A percentile compares a stretch with the other conserved stretches of the same genome.
Evolutionary conservation across 1,140 invertebrate genomes (phyloP).

Genomic region (Drosophila kohkoa): DNA sequence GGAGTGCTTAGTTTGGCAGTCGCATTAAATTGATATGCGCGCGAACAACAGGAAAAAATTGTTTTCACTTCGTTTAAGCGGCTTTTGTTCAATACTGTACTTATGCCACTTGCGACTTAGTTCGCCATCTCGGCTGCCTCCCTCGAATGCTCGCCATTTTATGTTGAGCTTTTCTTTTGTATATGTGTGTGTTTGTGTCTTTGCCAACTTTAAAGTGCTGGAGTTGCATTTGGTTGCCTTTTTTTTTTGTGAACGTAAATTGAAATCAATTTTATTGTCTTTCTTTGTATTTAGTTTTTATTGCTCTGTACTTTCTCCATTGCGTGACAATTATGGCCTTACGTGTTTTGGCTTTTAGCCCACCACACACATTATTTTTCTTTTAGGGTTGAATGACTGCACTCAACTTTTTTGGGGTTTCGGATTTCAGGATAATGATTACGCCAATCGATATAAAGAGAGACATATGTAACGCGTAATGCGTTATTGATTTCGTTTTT

Average conservation of each 20-base stretch:
- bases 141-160: constrained; percentile 24
- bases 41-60: constrained; percentile 26
- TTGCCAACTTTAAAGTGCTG: constrained; percentile 46
- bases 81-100: constrained; percentile 42
- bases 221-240: constrained; percentile 31
- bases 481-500: background rate
- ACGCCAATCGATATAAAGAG: constrained; percentile 8
- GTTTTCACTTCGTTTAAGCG: constrained; percentile 50
- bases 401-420: background rate
- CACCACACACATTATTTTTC: background rate
- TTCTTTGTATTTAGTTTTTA: constrained; percentile 7
- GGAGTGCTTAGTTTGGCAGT: background rate
- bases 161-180: background rate
- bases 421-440: background rate
- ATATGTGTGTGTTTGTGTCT: too few relatives aligned
- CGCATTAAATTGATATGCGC: constrained; percentile 64
- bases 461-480: background rate
- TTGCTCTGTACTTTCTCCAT: constrained; percentile 13
- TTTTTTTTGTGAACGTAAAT: constrained; percentile 43
- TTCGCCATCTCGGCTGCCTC: background rate
- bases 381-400: background rate
- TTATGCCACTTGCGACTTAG: constrained; percentile 31
- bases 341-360: constrained; percentile 66
- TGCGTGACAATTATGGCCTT: constrained; percentile 57
- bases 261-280: constrained; percentile 58